These are phyloP conservation scores for Eumaeus atala DNA, from an alignment of 1,140 invertebrate genomes.

Conservation along the genomic window DNA sequence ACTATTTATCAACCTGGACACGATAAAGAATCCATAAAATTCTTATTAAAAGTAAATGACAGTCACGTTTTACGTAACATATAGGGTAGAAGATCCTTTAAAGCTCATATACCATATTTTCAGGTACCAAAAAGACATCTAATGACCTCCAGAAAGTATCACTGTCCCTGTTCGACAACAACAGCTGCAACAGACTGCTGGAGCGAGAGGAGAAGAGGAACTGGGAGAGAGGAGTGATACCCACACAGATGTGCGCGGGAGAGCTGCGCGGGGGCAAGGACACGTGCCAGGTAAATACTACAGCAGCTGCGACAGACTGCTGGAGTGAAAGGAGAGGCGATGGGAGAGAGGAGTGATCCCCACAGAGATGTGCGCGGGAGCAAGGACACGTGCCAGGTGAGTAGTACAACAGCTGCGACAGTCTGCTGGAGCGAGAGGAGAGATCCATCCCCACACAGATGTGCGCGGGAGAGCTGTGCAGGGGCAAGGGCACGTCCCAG, in stretches of 20 bases:
- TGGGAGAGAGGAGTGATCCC: slow-evolving; percentile 69
- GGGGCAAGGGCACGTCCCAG: slow-evolving; percentile 86
- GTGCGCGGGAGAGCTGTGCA: slow-evolving; percentile 81
- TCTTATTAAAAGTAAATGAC: no score
- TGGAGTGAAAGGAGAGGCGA: slow-evolving; percentile 58
- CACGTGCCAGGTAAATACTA: slow-evolving; percentile 81
- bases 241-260: slow-evolving; percentile 83
- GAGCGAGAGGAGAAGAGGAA: slow-evolving; percentile 56
- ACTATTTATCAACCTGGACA: no score
- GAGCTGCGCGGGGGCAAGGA: slow-evolving; percentile 81
- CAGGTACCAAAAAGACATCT: slow-evolving; percentile 53
- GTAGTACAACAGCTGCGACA: slow-evolving; percentile 68
- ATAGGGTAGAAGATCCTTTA: no score
- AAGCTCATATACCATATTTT: not conserved
- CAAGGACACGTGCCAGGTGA: slow-evolving; percentile 84
- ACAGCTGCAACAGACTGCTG: slow-evolving; percentile 74
- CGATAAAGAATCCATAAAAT: no score
- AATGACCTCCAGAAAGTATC: slow-evolving; percentile 80
- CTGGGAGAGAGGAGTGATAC: slow-evolving; percentile 68
- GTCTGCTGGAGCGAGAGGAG: slow-evolving; percentile 57
- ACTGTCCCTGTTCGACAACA: slow-evolving; percentile 75
- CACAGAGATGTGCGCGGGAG: slow-evolving; percentile 80
- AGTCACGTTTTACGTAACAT: no score
- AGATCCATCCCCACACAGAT: slow-evolving; percentile 77
- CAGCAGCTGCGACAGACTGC: slow-evolving; percentile 72